These are phyloP conservation scores for Ursus arctos DNA, from an alignment of 2,113 vertebrate species.

Conservation along the genomic window DNA sequence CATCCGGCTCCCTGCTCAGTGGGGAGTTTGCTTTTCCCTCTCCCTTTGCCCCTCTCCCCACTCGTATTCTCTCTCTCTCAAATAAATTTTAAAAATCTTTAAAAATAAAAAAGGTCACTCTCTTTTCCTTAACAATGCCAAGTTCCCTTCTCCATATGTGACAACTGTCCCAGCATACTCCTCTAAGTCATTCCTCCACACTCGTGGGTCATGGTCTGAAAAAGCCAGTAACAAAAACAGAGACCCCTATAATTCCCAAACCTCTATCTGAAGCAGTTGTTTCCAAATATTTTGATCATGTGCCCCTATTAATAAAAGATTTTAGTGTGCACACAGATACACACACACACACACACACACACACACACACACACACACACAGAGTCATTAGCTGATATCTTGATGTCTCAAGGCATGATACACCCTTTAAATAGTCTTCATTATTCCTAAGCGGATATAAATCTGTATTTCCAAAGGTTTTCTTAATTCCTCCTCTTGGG, in stretches of 20 bases:
- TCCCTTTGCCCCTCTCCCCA: not conserved
- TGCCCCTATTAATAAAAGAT: not conserved
- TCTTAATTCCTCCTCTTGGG: not conserved
- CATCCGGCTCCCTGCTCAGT: not conserved
- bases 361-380: no score
- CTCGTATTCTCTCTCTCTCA: not conserved
- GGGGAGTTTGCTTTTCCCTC: not conserved
- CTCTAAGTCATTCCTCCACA: not conserved
- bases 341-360: accelerated
- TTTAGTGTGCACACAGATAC: no score
- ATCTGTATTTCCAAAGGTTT: not conserved
- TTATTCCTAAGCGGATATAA: not conserved
- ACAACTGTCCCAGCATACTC: accelerated
- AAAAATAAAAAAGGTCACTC: not conserved
- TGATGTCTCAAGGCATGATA: not conserved
- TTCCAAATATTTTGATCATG: not conserved
- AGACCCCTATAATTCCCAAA: not conserved
- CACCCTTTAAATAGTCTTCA: not conserved
- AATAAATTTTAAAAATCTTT: not conserved
- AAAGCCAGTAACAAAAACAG: not conserved
- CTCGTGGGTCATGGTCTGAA: not conserved
- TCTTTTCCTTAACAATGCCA: not conserved
- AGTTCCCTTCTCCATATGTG: not conserved
- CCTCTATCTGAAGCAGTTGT: not conserved
- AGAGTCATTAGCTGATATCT: not conserved